Base-by-base conservation (phyloP, 2,797 vertebrate genomes). In the Crenuchus spilurus region DNA sequence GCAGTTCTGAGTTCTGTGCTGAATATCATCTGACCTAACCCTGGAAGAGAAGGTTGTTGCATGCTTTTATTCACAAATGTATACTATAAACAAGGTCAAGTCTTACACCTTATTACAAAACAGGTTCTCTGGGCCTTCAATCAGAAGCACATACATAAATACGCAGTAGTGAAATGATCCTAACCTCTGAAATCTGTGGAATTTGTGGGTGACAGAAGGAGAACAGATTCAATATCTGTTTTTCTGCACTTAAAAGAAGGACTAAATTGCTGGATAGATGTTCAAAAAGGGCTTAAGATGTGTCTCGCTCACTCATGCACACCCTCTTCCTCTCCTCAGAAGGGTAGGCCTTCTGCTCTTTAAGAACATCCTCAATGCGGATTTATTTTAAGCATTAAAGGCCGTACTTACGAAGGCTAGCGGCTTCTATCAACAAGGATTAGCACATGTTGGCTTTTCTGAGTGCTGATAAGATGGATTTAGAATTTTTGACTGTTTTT, bases 381-480 rank as follows among this genome's bases (percentile, higher is more conserved):
- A 86, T 91, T 92, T 89, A 91, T 89, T 88, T 91, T 87, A 91
- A 86, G 88, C 87, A 92, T 92, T 88, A 92, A 92, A 90, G 85
- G 91, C 87, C 87, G 83, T 87, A 87, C 87, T 91, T 91, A 90
- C 80, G 82, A 79, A 84, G 83, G 13, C 85, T 65, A 35, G 20
- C 5, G 3, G 11, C 41, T 57, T 91, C 89, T 90, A 61, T 85
- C 86, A 84, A 80, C 71, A 65, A 84, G 90, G 91, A 93, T 92
- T 92, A 92, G 85, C 77, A 83, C 86, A 85, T 89, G 90, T 88
- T 87, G 88, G 85, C 85, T 82, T 91, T 91, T 89, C 90, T 85
- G 89, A 87, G 88, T 85, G 82, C 84, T 73, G 90, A 92, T 92
- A 92, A 92, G 88, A 89, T 76, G 82, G 88, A 91, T 92, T 91